Evolutionary conservation across 2,888 invertebrate species (phyloP).

Genomic region (Eudasyphora cyanicolor): DNA sequence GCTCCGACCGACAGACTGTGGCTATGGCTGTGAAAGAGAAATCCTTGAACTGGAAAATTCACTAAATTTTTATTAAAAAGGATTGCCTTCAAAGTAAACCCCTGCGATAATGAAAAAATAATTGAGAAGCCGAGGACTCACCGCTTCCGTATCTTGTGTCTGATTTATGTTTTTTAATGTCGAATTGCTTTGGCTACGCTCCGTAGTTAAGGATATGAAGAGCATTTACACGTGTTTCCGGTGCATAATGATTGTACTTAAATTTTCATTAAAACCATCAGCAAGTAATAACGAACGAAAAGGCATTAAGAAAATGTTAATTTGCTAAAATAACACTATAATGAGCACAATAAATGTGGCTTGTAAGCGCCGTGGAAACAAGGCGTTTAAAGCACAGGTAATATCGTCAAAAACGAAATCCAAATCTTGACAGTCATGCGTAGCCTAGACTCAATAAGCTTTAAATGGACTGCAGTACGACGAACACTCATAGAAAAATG

Average conservation of each 20-base stretch:
- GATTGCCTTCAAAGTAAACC: neutral
- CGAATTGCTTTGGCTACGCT: neutral
- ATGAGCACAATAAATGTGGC: neutral
- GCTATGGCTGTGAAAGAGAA: neutral
- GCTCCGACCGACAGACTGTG: neutral
- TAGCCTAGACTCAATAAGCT: neutral
- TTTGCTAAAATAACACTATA: slow-evolving; percentile 40
- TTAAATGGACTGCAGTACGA: neutral
- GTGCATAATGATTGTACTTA: slow-evolving; percentile 35
- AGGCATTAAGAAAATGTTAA: slow-evolving; percentile 46
- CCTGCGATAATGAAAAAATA: neutral
- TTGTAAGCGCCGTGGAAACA: neutral
- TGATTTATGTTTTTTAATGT: slow-evolving; percentile 28
- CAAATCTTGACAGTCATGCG: slow-evolving; percentile 32
- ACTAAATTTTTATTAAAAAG: slow-evolving; percentile 1
- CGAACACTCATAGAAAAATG: neutral
- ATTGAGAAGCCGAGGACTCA: neutral
- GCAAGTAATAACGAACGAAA: slow-evolving; percentile 22
- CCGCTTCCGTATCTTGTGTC: neutral
- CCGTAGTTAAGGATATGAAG: slow-evolving; percentile 30
- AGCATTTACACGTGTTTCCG: slow-evolving; percentile 32
- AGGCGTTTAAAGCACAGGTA: neutral
- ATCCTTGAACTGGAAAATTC: neutral
- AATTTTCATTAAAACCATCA: slow-evolving; percentile 39
- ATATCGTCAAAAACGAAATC: neutral